A percentile compares a stretch with the other conserved stretches of the same genome.
Conservation (phyloP, 2,888 invertebrate genomes). For the Conomelus anceps region DNA sequence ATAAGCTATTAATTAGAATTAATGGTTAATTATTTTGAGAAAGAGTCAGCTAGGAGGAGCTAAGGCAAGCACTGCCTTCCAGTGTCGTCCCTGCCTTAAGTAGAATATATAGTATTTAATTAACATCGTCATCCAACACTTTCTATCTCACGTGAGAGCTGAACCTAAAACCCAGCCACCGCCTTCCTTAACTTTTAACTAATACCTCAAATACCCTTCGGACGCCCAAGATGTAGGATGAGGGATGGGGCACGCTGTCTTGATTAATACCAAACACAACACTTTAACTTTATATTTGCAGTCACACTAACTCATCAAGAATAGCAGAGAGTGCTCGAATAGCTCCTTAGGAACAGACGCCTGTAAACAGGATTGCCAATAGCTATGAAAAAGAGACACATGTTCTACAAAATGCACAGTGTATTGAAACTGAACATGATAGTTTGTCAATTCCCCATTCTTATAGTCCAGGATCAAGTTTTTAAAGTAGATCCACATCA, state of each 20-base stretch:
- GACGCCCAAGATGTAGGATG: background rate
- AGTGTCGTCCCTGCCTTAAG: constrained; percentile 2
- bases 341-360: background rate
- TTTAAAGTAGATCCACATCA: too few species aligned
- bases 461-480: too few species aligned
- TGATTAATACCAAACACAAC: background rate
- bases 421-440: too few species aligned
- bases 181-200: background rate
- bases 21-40: constrained; percentile 14
- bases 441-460: too few species aligned
- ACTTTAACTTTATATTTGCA: background rate
- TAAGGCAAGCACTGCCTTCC: background rate
- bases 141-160: constrained; percentile 3
- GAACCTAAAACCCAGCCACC: background rate
- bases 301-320: background rate
- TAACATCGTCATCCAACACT: constrained; percentile 12
- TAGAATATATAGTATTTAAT: constrained; percentile 13
- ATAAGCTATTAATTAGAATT: constrained; percentile 13
- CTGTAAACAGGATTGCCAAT: background rate
- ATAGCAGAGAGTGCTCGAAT: background rate
- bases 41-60: constrained; percentile 8
- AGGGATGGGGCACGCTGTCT: background rate
- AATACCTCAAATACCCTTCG: background rate
- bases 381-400: too few species aligned
- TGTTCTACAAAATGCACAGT: too few species aligned